Base-by-base conservation (phyloP, 1,140 invertebrate species). In the Brachionus sp. region DNA sequence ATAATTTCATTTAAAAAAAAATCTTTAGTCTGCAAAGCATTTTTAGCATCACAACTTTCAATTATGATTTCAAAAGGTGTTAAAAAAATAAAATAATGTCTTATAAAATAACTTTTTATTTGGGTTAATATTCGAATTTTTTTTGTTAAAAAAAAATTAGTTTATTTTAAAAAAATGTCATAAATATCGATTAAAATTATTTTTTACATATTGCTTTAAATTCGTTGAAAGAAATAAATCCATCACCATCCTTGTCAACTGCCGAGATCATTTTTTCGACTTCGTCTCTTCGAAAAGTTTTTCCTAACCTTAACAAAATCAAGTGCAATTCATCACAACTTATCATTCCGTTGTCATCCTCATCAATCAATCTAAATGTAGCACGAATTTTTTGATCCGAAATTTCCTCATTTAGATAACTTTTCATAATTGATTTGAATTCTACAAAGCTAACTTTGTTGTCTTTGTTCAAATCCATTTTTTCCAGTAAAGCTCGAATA, bases 221-320 rank as follows among this genome's bases (percentile, higher is more conserved):
- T 44, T 70, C 68, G n/a, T 70, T 23, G 10, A 33, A 44, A 37
- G 68, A 70, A 70, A 70, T 70, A 10, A 33, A 19, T 5, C 68
- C 68, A 42, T 82, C 42, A 23, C 77, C 53, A 64, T 82, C 42
- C 10, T 10, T 16, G 42, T 82, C 77, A 42, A 44, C 37, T 5
- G 53, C 19, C 39, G 50, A 23, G 13, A 82, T 50, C 77, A 82
- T 82, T 29, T 16, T 10, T 42, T 35, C 1, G 12, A 50, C 42
- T 82, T 82, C 39, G 16, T 82, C 42, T n/a, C 33, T 53, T 2
- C 39, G 50, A 29, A 53, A 82, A 23, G 29, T 16, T 37, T 44
- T 23, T 42, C 77, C 77, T 6, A 82, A n/a, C 42, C 57, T 23
- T 37, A 25, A 6, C 10, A 62, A 35, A 39, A 44, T 44, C 12